These are phyloP conservation scores for Balaeniceps rex DNA, from an alignment of 2,113 vertebrate genomes.

Conservation along the genomic window DNA sequence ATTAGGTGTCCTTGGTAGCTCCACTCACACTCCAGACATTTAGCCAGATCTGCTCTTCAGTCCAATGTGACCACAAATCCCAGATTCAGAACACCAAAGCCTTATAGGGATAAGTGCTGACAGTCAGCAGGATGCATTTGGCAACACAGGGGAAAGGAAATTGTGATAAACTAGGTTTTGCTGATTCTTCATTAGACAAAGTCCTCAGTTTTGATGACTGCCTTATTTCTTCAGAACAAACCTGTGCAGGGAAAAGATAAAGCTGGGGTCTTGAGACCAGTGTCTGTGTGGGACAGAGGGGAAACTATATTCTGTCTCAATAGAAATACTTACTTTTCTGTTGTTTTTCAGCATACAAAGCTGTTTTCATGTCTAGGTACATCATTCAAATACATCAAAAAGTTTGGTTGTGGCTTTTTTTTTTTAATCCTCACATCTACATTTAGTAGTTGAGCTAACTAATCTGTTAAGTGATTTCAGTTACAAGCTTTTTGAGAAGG, in stretches of 20 bases:
- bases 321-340: neutral
- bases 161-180: neutral
- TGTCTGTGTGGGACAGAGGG: neutral
- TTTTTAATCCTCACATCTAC: neutral
- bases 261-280: neutral
- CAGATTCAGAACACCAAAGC: neutral
- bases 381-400: neutral
- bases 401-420: neutral
- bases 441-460: neutral
- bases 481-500: neutral
- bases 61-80: neutral
- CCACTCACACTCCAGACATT: neutral
- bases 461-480: neutral
- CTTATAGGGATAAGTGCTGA: neutral
- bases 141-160: neutral
- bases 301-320: neutral
- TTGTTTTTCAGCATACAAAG: neutral
- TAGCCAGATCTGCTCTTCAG: neutral
- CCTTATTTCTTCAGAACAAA: neutral
- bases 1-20: neutral
- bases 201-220: neutral
- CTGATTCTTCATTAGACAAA: neutral
- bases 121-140: neutral
- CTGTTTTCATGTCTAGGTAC: neutral
- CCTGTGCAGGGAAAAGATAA: neutral